A percentile compares a stretch with the other conserved stretches of the same genome.
phyloP scores from a whole-genome alignment of 2,888 invertebrate species.

The Andrena camellia region DNA sequence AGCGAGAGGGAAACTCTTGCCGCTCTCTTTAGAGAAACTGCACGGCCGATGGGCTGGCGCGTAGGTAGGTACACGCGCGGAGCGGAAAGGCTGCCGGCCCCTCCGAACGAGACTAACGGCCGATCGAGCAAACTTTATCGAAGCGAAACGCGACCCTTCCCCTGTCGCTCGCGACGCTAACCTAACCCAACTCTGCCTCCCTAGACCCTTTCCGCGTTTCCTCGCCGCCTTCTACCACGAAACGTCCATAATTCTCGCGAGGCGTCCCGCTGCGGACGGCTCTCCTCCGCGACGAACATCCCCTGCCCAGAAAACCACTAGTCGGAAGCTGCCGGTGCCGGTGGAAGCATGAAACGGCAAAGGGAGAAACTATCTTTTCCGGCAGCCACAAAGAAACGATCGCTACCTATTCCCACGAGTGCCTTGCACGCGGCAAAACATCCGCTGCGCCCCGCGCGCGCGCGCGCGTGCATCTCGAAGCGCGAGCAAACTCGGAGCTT shows the following conservation, averaged over 20 bases:
- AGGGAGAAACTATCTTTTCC: too few relatives aligned
- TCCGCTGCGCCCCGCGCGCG: neutral
- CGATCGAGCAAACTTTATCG: constrained; percentile 81
- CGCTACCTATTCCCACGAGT: too few relatives aligned
- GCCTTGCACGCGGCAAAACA: neutral
- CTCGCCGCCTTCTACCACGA: constrained; percentile 19
- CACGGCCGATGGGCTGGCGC: constrained; percentile 8
- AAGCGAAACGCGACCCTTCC: constrained; percentile 73
- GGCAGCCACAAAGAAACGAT: too few relatives aligned
- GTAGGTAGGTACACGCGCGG: constrained; percentile 27
- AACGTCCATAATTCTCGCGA: constrained; percentile 2
- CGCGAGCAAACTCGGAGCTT: constrained; percentile 11
- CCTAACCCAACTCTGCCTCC: constrained; percentile 76
- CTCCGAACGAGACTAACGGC: constrained; percentile 73
- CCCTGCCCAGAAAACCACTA: too few relatives aligned
- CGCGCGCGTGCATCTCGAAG: neutral
- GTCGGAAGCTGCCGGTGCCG: too few relatives aligned
- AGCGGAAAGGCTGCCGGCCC: constrained; percentile 11
- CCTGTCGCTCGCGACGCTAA: constrained; percentile 71
- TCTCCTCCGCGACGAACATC: too few relatives aligned
- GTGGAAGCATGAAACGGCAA: too few relatives aligned
- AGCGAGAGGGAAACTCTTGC: constrained; percentile 6
- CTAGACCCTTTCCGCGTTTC: constrained; percentile 57
- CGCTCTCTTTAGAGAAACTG: constrained; percentile 4
- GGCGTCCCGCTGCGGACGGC: too few relatives aligned